These are phyloP conservation scores for Eurystomus gularis DNA, from an alignment of 2,113 vertebrate species.

Conservation along the genomic window DNA sequence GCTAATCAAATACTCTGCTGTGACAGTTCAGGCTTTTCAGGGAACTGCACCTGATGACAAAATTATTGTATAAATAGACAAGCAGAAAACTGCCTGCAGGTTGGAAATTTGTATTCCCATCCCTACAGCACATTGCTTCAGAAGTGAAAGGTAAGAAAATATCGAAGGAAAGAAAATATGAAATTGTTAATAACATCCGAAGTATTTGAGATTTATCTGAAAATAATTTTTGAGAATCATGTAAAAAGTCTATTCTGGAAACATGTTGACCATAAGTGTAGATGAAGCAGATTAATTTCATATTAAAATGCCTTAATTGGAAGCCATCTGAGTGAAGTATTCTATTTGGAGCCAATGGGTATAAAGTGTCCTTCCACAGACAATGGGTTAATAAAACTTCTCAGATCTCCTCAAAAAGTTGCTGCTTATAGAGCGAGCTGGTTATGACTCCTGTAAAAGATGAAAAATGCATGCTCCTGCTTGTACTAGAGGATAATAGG, in stretches of 20 bases:
- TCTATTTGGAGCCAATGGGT: neutral
- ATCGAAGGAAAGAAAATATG: neutral
- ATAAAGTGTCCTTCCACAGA: neutral
- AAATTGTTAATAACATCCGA: neutral
- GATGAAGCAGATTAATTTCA: neutral
- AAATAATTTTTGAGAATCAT: neutral
- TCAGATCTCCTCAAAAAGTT: neutral
- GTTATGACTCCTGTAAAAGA: neutral
- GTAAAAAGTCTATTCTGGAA: neutral
- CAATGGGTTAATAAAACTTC: neutral
- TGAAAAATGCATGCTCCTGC: neutral
- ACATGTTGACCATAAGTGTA: neutral
- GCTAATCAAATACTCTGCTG: neutral
- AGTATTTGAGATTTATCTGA: neutral
- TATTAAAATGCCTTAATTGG: neutral
- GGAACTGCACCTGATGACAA: neutral
- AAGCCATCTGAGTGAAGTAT: neutral
- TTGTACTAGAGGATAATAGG: neutral
- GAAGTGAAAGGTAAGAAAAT: neutral
- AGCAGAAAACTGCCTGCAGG: neutral
- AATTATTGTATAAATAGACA: neutral
- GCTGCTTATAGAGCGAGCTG: neutral
- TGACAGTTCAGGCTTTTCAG: neutral
- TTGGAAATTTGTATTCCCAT: neutral
- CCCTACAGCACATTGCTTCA: neutral